Evolutionary conservation across 1,140 invertebrate genomes (phyloP), one percentile per base, ranked within the genome.

Genomic region (Limonius californicus): DNA sequence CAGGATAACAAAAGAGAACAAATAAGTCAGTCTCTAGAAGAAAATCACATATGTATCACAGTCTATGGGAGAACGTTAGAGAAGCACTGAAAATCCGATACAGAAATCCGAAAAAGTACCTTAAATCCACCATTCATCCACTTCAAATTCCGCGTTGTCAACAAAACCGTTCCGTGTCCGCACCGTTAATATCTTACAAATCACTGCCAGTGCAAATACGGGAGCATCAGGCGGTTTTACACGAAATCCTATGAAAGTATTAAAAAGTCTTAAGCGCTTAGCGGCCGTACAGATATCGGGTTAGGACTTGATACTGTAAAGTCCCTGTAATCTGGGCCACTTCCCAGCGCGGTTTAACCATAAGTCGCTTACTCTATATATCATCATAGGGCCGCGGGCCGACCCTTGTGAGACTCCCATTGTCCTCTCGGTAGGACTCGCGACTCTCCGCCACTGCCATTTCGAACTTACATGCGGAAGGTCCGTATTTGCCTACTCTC

Each of bases 281-380:
- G 74, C 72, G 71, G 64, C 60, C 71, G 69, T 68, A 70, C 70
- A 65, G 59, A 69, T 67, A 74, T 72, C 72, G 74, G 71, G 66
- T 70, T 73, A 72, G 68, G 68, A 72, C 69, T 74, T 75, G 75
- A 75, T 74, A 68, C 75, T 72, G 70, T 70, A 75, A 76, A 76
- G 73, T 75, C 74, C 71, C 81, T 83, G 78, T 84, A 83, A 83
- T 83, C 82, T 84, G 81, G 82, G 79, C 83, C 83, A 83, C 83
- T 84, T 84, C 81, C 83, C 83, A 81, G 76, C 82, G 79, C 82
- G 82, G 82, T 83, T 83, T 83, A 82, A 83, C 80, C 79, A 80
- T 84, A 83, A 83, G 81, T 84, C 82, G 81, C 79, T 79, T 79
- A 82, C 81, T 83, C 83, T 83, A 83, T 84, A 83, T 82, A 83